A percentile compares a stretch with the other conserved stretches of the same genome.
Conservation (phyloP, 2,113 vertebrate species). For the Notothenia coriiceps region DNA sequence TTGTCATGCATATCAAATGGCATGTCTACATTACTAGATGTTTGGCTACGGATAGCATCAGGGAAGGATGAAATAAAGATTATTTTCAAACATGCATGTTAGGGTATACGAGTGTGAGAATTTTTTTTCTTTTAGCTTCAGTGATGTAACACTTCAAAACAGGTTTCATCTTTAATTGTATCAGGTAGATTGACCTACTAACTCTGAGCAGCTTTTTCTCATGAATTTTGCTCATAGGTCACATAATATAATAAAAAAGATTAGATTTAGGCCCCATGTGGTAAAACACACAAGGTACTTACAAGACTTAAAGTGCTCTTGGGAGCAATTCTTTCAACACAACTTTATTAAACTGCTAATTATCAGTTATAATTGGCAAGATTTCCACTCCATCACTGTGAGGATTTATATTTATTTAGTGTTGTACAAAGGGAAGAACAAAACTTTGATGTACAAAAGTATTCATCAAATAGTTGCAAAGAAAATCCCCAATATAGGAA, state of each 20-base stretch:
- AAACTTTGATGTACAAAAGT: background rate
- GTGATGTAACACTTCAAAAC: background rate
- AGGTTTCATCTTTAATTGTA: background rate
- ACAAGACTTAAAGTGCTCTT: conserved; percentile 22
- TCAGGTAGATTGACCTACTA: background rate
- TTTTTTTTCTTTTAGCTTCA: background rate
- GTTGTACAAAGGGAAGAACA: background rate
- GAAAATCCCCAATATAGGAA: too few relatives aligned
- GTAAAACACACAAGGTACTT: conserved; percentile 39
- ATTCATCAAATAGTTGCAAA: too few relatives aligned
- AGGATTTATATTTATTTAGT: background rate
- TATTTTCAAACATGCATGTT: conserved; percentile 7
- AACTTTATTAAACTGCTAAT: conserved; percentile 52
- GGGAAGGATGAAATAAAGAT: background rate
- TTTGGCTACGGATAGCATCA: background rate
- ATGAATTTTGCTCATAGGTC: conserved; percentile 47
- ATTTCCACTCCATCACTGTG: background rate
- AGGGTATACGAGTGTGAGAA: background rate
- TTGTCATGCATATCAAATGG: conserved; percentile 46
- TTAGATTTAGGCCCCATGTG: conserved; percentile 33
- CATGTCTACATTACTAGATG: conserved; percentile 17
- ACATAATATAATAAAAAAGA: conserved; percentile 37
- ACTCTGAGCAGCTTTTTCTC: conserved; percentile 12
- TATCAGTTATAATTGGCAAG: conserved; percentile 23
- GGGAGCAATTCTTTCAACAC: conserved; percentile 29